Percentiles rank a stretch among this genome's conserved stretches.
Conservation (phyloP, 2,888 invertebrate genomes). For the Spodoptera exigua region DNA sequence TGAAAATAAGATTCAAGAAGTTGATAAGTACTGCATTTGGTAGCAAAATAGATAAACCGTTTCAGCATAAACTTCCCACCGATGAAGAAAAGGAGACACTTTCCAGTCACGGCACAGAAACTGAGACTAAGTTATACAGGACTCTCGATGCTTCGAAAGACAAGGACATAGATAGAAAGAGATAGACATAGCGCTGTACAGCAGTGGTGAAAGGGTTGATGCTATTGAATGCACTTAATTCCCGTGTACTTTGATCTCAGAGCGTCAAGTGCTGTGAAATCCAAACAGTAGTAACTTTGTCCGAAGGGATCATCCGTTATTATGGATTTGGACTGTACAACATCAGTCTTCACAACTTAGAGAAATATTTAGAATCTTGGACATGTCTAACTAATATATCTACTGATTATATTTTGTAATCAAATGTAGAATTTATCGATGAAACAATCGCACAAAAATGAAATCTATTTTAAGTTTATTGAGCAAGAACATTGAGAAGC, state of each 20-base stretch:
- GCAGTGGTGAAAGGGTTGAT: conserved; percentile 35
- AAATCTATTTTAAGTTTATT: conserved; percentile 30
- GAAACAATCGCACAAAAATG: not conserved
- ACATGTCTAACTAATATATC: too few species aligned
- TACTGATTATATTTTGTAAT: too few species aligned
- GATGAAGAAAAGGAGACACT: too few species aligned
- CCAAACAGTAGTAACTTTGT: conserved; percentile 22
- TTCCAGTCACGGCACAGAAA: conserved; percentile 7
- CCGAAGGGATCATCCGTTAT: conserved; percentile 1
- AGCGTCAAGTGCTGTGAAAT: conserved; percentile 28
- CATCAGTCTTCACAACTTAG: too few species aligned
- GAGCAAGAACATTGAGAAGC: conserved; percentile 19
- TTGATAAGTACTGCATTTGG: too few species aligned
- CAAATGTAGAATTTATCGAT: too few species aligned
- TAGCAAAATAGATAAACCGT: too few species aligned
- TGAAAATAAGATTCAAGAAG: too few species aligned
- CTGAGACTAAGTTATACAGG: conserved; percentile 25
- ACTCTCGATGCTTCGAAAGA: conserved; percentile 8
- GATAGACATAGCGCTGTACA: conserved; percentile 14
- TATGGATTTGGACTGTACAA: conserved; percentile 15
- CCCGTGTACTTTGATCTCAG: conserved; percentile 44
- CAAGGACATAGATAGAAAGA: conserved; percentile 25
- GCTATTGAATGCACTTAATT: conserved; percentile 53
- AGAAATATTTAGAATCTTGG: too few species aligned
- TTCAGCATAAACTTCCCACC: too few species aligned